Base-by-base conservation (phyloP, 2,113 vertebrate genomes). In the Myanophis thanlyinensis region DNA sequence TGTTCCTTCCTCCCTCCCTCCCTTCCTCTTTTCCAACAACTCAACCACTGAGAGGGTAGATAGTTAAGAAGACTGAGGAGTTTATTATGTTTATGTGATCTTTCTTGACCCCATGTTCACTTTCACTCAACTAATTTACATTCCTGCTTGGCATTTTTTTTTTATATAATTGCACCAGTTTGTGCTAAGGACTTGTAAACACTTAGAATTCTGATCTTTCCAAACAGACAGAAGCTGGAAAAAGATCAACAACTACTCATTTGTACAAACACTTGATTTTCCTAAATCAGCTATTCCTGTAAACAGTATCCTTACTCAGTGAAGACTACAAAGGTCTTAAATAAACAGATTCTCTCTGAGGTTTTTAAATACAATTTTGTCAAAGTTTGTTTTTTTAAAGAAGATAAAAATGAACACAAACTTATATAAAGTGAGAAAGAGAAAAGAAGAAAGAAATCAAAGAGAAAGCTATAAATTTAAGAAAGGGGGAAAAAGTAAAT, bases 201-300 rank as follows among this genome's bases (percentile, higher is more conserved):
- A 90, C 88, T 87, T 94, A 95, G 85, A 94, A 35, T 89, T 93
- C 93, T 95, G 92, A 51, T 95, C 62, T 92, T 94, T 96, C 67
- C 73, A 53, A 3, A 86, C 84, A 95, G 92, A 96, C 93, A 93
- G 93, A 95, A 95, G 93, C 2, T 96, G 95, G 94, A 95, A 95
- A 94, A 86, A 89, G 90, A 95, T 95, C 96, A 95, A 96, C 92
- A 47, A 93, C 94, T 96, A 89, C 25, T 44, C 35, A 1, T 80
- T 80, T 7, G 18, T 87, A 85, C 89, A 95, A 94, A 92, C 94
- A 96, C 95, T 94, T 80, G 48, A 44, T 89, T 93, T 85, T 62
- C 54, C 89, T 91, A 27, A 95, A 94, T n/a, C 35, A 51, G 40
- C n/a, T 12, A 20, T 40, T 87, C 48, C n/a, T 54, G 56, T 92